A percentile compares a stretch with the other conserved stretches of the same genome.
Conservation (phyloP, 2,797 vertebrate species). For the Mico argentatus region DNA sequence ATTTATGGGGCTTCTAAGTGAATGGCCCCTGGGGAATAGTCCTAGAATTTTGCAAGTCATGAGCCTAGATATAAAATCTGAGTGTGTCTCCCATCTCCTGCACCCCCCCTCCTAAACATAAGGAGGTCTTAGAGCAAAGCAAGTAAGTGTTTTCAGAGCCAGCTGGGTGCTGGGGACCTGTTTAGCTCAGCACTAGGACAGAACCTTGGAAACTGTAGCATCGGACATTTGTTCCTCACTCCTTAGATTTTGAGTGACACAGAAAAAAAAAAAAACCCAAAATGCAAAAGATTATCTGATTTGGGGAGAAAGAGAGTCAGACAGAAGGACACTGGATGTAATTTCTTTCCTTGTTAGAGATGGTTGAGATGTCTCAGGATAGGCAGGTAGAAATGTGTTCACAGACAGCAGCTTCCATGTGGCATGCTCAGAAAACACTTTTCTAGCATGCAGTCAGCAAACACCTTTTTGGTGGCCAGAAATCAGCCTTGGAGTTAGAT, state of each 20-base stretch:
- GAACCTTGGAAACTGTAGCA: not conserved
- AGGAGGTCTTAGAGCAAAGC: conserved; percentile 59
- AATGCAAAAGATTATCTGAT: not conserved
- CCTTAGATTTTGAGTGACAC: conserved; percentile 54
- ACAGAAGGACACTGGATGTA: not conserved
- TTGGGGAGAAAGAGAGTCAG: not conserved
- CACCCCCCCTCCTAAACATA: not conserved
- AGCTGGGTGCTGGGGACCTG: conserved; percentile 8
- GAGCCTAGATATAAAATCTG: conserved; percentile 77
- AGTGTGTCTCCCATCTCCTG: not conserved
- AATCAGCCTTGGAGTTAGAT: not conserved
- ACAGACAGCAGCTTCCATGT: not conserved
- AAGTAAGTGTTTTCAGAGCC: conserved; percentile 1
- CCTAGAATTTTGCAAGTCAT: conserved; percentile 82
- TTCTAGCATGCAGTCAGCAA: not conserved
- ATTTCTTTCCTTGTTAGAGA: not conserved
- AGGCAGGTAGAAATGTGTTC: not conserved
- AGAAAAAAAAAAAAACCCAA: not conserved
- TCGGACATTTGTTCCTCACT: not conserved
- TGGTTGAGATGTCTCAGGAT: not conserved
- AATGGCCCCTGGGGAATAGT: conserved; percentile 78
- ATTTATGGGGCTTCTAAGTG: conserved; percentile 79
- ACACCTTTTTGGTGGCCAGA: not conserved
- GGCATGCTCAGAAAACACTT: not conserved
- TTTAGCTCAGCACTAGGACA: not conserved